Base-by-base conservation (phyloP, 2,888 invertebrate genomes). In the Acleris holmiana region DNA sequence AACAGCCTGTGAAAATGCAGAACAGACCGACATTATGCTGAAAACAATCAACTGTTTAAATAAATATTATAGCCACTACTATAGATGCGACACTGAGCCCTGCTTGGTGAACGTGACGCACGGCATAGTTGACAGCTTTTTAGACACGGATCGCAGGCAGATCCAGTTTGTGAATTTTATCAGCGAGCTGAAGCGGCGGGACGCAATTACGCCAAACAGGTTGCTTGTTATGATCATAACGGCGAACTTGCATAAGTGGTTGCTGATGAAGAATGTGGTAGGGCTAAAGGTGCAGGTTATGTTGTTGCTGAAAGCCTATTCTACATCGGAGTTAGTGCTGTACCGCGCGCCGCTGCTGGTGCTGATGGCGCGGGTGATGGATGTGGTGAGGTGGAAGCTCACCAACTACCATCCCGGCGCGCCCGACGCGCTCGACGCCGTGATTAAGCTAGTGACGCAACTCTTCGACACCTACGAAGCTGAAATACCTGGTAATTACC, bases 281-380 rank as follows among this genome's bases (percentile, higher is more conserved):
- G 74, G 69, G 19, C 77, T 91, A 44, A 68, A 81, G 70, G 68
- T 83, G 23, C 85, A 85, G 63, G 75, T 86, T 23, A 83, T 76
- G 49, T 68, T 90, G 13, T 68, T 92, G 49, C 69, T 71, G 44
- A 74, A 77, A 17, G 80, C 80, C 1, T 91, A 79, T 63, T 72
- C 68, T 7, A 60, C 83, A 4, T 72, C 77, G 7, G 89, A 91
- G 49, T 69, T 89, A 46, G n/a, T 79, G 48, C 72, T 76, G 56
- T 90, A 86, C 69, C 78, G 89, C 50, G 88, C 89, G 13, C 91
- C 93, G 15, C 79, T 89, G 75, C 70, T 92, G 46, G 89, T 86
- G 1, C 88, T 90, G 88, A 67, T 91, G 19, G 89, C 82, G 13
- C 91, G 90, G 73, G 79, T 89, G 2, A 68, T 93, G 53, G 85